Base-by-base conservation (phyloP, 2,797 vertebrate genomes). In the Argya squamiceps region DNA sequence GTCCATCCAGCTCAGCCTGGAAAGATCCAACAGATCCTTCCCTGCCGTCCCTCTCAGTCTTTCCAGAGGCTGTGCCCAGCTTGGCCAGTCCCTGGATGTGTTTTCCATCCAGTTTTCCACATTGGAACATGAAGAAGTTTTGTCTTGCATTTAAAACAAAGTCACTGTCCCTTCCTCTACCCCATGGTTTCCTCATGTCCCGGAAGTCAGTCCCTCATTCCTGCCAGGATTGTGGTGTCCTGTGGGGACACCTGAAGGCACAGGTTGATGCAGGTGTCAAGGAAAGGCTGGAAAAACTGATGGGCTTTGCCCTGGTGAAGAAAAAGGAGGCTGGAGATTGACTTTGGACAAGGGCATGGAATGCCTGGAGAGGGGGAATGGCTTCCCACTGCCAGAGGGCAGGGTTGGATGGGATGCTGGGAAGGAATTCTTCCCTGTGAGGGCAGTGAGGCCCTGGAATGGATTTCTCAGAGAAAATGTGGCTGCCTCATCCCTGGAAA, bases 171-270 rank as follows among this genome's bases (percentile, higher is more conserved):
- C 46, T 62, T 65, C 71, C 55, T 58, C 55, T 58, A 14, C 20
- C 21, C 59, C 0, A 1, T 0, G 0, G 30, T 50, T 65, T 62
- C 32, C 43, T 55, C 5, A 3, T 2, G 2, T 36, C 27, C 44
- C 47, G 2, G 50, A 53, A 55, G 23, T 18, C 39, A 13, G 63
- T 32, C 19, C 49, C n/a, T 22, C 11, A 2, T 46, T 90, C 63
- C 70, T n/a, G 30, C 24, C 0, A 5, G 59, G 43, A 34, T 24
- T 41, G 15, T 3, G 8, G 53, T 18, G 23, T 23, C 11, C 58
- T 29, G 2, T 15, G 37, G 52, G 63, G 56, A 23, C 53, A 32
- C 21, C 16, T 16, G 52, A 46, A 70, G 3, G 13, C 17, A 23
- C 34, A 16, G 44, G 18, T 13, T 29, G 8, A 55, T 29, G 55